Evolutionary conservation across 30 jellyfish, hydroid and myxozoan genomes (phyloP).

Genomic region (Cassiopea xamachana): DNA sequence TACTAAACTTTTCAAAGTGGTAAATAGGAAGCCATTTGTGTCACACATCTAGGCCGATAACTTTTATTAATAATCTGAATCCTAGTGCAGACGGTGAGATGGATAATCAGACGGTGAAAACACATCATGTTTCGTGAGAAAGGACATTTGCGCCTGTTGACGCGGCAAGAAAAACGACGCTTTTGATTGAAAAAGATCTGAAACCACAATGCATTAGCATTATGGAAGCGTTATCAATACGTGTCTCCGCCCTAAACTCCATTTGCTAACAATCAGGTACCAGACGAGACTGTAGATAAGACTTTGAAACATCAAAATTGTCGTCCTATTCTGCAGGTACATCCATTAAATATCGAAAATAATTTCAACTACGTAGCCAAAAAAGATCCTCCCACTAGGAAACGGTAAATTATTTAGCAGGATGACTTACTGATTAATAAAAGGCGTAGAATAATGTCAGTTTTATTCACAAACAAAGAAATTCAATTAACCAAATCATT

Average conservation of each 20-base stretch:
- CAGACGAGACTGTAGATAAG: not conserved
- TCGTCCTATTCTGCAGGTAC: slow-evolving; percentile 3
- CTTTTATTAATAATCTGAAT: too few relatives aligned
- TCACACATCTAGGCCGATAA: too few relatives aligned
- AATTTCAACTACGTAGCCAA: not conserved
- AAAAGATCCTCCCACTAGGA: slow-evolving; percentile 30
- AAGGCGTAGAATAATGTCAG: too few relatives aligned
- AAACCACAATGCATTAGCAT: not conserved
- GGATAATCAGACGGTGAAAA: too few relatives aligned
- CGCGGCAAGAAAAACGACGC: not conserved
- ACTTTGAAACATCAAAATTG: not conserved
- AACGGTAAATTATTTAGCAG: slow-evolving; percentile 9
- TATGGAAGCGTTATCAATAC: not conserved
- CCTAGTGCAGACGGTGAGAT: too few relatives aligned
- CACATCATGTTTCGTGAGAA: too few relatives aligned
- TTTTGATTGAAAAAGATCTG: not conserved
- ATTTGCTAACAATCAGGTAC: not conserved
- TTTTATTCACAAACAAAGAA: not conserved
- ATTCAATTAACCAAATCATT: too few relatives aligned
- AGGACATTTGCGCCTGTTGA: too few relatives aligned
- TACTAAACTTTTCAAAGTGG: too few relatives aligned
- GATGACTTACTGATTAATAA: too few relatives aligned
- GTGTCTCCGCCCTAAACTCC: slow-evolving; percentile 2
- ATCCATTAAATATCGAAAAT: not conserved
- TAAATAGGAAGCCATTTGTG: too few relatives aligned